Conservation (phyloP, 2,113 vertebrate species). For the Ranitomeya imitator region DNA sequence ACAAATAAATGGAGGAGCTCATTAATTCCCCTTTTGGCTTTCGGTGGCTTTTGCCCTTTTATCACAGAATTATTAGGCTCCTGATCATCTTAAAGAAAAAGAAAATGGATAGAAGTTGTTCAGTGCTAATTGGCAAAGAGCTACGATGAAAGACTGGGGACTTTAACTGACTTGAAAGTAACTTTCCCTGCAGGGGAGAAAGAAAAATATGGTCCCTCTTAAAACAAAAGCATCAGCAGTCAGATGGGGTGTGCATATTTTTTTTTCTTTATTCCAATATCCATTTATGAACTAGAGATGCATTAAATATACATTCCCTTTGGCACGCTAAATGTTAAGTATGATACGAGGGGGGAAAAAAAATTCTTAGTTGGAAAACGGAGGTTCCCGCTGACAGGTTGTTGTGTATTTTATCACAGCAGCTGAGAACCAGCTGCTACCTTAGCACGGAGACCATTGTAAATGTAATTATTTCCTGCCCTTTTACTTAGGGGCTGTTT, state of each 20-base stretch:
- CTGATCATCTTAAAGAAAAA: constrained; percentile 81
- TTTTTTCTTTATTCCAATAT: not conserved
- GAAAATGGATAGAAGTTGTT: constrained; percentile 79
- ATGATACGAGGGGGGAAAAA: constrained; percentile 14
- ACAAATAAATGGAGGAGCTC: constrained; percentile 84
- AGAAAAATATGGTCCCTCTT: constrained; percentile 71
- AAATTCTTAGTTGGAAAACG: constrained; percentile 52
- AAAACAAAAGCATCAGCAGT: constrained; percentile 70
- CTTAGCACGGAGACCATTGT: constrained; percentile 55
- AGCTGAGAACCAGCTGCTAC: constrained; percentile 58
- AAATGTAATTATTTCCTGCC: constrained; percentile 57
- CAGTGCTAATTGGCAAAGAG: constrained; percentile 86
- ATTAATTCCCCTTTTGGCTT: constrained; percentile 83
- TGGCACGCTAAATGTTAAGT: constrained; percentile 25
- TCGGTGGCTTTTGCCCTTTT: constrained; percentile 86
- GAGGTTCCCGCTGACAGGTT: constrained; percentile 57
- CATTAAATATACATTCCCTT: constrained; percentile 37
- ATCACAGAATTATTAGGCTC: constrained; percentile 86
- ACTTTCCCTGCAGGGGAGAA: constrained; percentile 76
- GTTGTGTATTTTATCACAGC: constrained; percentile 57
- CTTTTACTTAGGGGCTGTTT: constrained; percentile 47
- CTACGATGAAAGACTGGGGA: constrained; percentile 80
- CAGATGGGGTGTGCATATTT: constrained; percentile 16
- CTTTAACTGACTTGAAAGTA: constrained; percentile 85
- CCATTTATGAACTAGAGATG: constrained; percentile 10